Evolutionary conservation across 2,113 vertebrate genomes (phyloP).

Genomic region (Symphodus melops): DNA sequence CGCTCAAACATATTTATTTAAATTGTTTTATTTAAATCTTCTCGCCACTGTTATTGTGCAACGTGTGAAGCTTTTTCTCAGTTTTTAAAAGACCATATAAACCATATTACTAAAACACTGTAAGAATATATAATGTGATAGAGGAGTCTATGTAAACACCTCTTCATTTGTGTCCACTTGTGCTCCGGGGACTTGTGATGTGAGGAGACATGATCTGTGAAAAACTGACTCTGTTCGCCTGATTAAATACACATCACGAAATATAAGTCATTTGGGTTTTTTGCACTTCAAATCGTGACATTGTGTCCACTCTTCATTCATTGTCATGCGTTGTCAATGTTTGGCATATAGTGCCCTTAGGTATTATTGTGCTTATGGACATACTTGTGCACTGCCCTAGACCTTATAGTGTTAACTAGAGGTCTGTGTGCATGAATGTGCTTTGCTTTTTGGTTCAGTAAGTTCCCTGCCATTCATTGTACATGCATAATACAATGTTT

Average conservation of each 20-base stretch:
- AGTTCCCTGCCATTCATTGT: background rate
- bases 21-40: background rate
- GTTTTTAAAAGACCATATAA: background rate
- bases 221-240: background rate
- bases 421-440: background rate
- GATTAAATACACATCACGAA: slow-evolving; percentile 6
- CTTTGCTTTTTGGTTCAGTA: slow-evolving; percentile 1
- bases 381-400: background rate
- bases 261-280: background rate
- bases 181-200: background rate
- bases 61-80: background rate
- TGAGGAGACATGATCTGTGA: background rate
- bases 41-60: slow-evolving; percentile 2
- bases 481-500: background rate
- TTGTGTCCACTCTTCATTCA: background rate
- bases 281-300: background rate
- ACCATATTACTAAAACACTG: background rate
- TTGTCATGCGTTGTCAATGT: background rate
- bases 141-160: slow-evolving; percentile 2
- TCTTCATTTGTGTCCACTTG: background rate
- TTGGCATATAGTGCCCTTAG: no score
- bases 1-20: background rate
- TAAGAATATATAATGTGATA: background rate
- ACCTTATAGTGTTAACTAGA: slow-evolving; percentile 1
- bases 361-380: background rate